Base-by-base conservation (phyloP, 2,797 vertebrate genomes). In the Buphagus erythrorhynchus region DNA sequence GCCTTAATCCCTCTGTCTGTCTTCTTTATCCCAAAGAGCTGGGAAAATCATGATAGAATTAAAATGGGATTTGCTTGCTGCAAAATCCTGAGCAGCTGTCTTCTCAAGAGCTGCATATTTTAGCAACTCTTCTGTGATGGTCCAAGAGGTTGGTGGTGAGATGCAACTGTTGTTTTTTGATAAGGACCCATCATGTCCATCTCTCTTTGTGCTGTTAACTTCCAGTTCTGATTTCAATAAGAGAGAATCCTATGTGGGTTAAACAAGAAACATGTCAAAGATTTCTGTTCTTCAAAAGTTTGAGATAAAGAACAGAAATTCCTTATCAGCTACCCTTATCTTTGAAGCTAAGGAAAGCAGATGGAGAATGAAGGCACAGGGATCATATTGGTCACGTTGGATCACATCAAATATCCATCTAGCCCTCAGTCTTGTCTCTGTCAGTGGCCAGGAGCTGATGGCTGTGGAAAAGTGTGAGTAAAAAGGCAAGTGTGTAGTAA, bases 1-100 rank as follows among this genome's bases (percentile, higher is more conserved):
- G 81, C 35, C 89, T 83, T 96, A 88, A 97, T 96, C 94, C 86
- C 48, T 51, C 92, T 89, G 86, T 96, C 95, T 92, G 78, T 95
- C 93, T 83, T 94, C 78, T 89, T 92, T 91, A 92, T 92, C 93
- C 91, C 81, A 62, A 72, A 92, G 78, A 96, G 61, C 87, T 51
- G 87, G 89, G 61, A 82, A 91, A 95, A 87, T 91, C 86, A 71
- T 51, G 65, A 91, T 65, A 74, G 86, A 94, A 95, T 89, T 95
- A 89, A 96, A 93, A 83, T 58, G 57, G 61, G 92, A 52, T 96
- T 95, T 95, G 33, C 72, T 91, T 85, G 78, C 73, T 86, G 75
- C 72, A 90, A 83, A 94, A 93, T 92, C 75, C 95, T 74, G 82
- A 89, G 72, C 95, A 96, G 72, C 84, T 94, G 93, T 74, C 76